Evolutionary conservation across 2,888 invertebrate species (phyloP), one percentile per base, ranked within the genome.

Genomic region (Endotricha flammealis): DNA sequence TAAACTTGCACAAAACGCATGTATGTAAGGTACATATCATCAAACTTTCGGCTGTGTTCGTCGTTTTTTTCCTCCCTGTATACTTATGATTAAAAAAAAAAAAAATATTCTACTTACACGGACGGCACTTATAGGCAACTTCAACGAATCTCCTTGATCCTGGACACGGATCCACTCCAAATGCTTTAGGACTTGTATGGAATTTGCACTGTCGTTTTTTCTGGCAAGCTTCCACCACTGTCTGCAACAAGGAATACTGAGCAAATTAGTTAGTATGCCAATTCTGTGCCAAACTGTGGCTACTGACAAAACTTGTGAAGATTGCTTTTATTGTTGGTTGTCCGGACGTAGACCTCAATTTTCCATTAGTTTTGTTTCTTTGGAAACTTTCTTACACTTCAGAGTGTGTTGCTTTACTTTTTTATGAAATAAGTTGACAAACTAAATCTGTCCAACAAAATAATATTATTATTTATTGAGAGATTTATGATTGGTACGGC

Each of bases 61-160:
- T n/a, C n/a, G n/a, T n/a, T n/a, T n/a, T n/a, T n/a, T n/a, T n/a
- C n/a, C n/a, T n/a, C n/a, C n/a, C n/a, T n/a, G n/a, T n/a, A n/a
- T n/a, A n/a, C n/a, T n/a, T n/a, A n/a, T n/a, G n/a, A n/a, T n/a
- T 16, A 11, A 24, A 32, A 3, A 12, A 30, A 10, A n/a, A 17
- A 12, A 29, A 35, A 27, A 33, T 68, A 23, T 1, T 7, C 7
- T 34, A 93, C 95, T 95, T 89, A 98, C 98, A 95, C 67, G 98
- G 98, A 80, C 95, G 91, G 89, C 98, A 98, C 86, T 97, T 97
- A 88, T 96, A 98, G 57, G 95, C 95, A 48, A 98, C 95, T 87
- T 97, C 96, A 51, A 97, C 94, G 88, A 96, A 97, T 81, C 98
- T 97, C 48, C 94, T 89, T 41, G 95, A 92, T 12, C 93, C 93